Evolutionary conservation across 2,888 invertebrate genomes (phyloP).

Genomic region (Coleophora flavipennella): DNA sequence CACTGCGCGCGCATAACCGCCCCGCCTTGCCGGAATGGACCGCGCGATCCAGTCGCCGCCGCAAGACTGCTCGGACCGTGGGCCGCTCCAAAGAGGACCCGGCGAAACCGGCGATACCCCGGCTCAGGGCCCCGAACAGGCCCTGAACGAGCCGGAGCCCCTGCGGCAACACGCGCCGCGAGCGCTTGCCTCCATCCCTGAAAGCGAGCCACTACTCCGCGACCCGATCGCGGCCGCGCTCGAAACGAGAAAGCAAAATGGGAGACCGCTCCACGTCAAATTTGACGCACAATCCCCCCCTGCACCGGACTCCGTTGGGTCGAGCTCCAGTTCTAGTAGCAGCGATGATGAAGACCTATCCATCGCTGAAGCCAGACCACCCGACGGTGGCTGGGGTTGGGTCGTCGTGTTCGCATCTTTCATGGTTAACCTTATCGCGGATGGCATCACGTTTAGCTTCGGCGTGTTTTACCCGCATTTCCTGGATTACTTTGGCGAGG

Average conservation of each 20-base stretch:
- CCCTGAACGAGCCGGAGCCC: conserved; percentile 50
- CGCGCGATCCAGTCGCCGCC: conserved; percentile 56
- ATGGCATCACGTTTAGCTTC: conserved; percentile 93
- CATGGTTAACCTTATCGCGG: conserved; percentile 91
- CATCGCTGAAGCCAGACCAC: conserved; percentile 79
- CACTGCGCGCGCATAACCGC: conserved; percentile 52
- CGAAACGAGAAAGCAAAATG: conserved; percentile 34
- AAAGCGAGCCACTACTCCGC: conserved; percentile 53
- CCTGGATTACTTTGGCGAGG: conserved; percentile 86
- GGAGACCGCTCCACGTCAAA: conserved; percentile 70
- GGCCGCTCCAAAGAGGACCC: conserved; percentile 64
- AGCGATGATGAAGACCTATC: conserved; percentile 76
- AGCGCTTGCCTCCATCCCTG: conserved; percentile 50
- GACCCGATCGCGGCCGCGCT: conserved; percentile 26
- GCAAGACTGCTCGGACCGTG: conserved; percentile 47
- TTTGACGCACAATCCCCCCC: conserved; percentile 68
- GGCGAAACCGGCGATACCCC: conserved; percentile 45
- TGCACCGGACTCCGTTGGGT: conserved; percentile 45
- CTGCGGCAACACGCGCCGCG: conserved; percentile 41
- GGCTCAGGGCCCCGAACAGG: conserved; percentile 27
- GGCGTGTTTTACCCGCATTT: conserved; percentile 92
- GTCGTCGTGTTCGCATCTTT: conserved; percentile 91
- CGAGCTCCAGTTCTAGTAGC: conserved; percentile 67
- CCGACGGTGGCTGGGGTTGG: conserved; percentile 96
- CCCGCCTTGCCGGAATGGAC: conserved; percentile 60